phyloP scores from a whole-genome alignment of 2,888 invertebrate genomes.

The Synanthedon vespiformis region DNA sequence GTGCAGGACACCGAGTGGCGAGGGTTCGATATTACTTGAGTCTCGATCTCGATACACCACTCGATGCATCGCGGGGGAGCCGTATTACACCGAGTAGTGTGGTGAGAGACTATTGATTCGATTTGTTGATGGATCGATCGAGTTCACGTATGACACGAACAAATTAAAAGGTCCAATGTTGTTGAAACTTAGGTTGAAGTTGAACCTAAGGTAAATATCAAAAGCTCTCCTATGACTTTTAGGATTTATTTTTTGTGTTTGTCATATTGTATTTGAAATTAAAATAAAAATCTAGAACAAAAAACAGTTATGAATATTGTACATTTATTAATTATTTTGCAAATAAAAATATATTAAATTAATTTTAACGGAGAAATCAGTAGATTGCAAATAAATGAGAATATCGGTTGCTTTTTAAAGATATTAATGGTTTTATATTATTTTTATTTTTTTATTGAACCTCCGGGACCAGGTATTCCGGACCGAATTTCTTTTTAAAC shows the following conservation, averaged over 20 bases:
- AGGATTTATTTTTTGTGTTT: neutral
- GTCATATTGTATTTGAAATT: neutral
- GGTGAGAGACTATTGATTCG: slow-evolving; percentile 28
- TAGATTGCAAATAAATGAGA: no score
- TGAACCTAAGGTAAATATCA: neutral
- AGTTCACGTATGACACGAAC: slow-evolving; percentile 3
- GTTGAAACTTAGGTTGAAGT: neutral
- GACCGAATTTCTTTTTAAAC: no score
- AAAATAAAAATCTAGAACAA: no score
- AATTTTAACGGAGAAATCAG: no score
- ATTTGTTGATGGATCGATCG: slow-evolving; percentile 36
- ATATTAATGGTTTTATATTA: no score
- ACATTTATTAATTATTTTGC: no score
- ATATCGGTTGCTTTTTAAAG: no score
- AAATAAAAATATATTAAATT: no score
- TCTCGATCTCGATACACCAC: slow-evolving; percentile 54
- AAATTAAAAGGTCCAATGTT: neutral
- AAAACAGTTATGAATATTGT: no score
- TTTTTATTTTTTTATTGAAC: no score
- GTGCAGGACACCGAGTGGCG: slow-evolving; percentile 40
- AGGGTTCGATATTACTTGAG: slow-evolving; percentile 59
- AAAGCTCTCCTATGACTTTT: neutral
- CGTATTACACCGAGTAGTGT: slow-evolving; percentile 30
- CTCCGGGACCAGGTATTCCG: no score
- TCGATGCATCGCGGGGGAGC: slow-evolving; percentile 54